These are phyloP conservation scores for Euschistus heros DNA, from an alignment of 1,140 invertebrate species.

Conservation along the genomic window DNA sequence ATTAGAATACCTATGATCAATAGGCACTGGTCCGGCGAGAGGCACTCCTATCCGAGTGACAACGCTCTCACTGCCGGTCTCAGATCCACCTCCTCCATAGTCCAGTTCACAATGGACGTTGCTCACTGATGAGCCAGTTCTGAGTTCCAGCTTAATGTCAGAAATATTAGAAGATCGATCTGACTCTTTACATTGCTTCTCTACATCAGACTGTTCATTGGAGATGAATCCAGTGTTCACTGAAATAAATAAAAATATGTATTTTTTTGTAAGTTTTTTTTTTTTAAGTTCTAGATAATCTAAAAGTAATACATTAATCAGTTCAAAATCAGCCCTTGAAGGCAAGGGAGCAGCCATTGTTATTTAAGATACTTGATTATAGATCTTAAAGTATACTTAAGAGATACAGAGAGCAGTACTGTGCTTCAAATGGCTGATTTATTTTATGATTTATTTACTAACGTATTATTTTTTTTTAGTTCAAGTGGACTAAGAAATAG, in stretches of 20 bases:
- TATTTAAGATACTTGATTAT: too few relatives aligned
- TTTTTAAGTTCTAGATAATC: too few relatives aligned
- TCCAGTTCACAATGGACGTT: constrained; percentile 37
- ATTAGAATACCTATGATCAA: constrained; percentile 40
- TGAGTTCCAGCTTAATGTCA: constrained; percentile 76
- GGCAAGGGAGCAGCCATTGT: too few relatives aligned
- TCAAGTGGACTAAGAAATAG: too few relatives aligned
- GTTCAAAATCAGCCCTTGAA: too few relatives aligned
- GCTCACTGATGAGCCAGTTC: constrained; percentile 68
- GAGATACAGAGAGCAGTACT: too few relatives aligned
- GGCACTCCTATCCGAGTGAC: constrained; percentile 45
- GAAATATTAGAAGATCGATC: constrained; percentile 83
- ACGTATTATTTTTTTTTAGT: too few relatives aligned
- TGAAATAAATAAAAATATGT: not conserved
- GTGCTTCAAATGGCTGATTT: too few relatives aligned
- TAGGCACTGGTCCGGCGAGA: constrained; percentile 55
- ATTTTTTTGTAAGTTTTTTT: too few relatives aligned
- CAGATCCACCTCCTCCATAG: constrained; percentile 42
- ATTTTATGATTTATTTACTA: too few relatives aligned
- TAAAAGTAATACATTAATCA: too few relatives aligned
- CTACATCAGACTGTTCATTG: constrained; percentile 47
- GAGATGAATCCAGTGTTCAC: constrained; percentile 13
- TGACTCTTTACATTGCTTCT: constrained; percentile 73
- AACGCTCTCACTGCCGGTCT: constrained; percentile 41
- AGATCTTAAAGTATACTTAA: too few relatives aligned